phyloP scores from a whole-genome alignment of 2,888 invertebrate species.

The Tuberolachnus salignus region DNA sequence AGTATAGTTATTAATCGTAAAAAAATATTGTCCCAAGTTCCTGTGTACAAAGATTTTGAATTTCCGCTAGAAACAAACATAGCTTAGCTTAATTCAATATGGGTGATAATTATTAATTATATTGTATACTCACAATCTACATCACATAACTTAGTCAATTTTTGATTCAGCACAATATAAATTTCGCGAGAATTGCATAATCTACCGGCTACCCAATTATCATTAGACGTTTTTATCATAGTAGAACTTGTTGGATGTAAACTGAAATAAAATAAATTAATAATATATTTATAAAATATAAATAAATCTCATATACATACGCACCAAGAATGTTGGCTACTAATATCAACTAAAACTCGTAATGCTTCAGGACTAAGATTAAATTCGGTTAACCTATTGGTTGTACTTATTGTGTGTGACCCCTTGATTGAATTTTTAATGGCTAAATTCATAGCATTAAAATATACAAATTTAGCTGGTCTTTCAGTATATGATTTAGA shows the following conservation, averaged over 20 bases:
- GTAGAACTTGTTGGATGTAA: slow-evolving; percentile 42
- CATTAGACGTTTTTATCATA: slow-evolving; percentile 49
- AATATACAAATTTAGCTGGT: slow-evolving; percentile 52
- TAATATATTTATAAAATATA: neutral
- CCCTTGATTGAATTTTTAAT: slow-evolving; percentile 50
- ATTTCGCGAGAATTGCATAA: slow-evolving; percentile 52
- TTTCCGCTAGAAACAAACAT: slow-evolving; percentile 30
- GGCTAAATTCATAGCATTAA: slow-evolving; percentile 52
- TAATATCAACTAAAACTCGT: slow-evolving; percentile 48
- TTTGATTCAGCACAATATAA: slow-evolving; percentile 51
- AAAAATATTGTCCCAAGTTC: slow-evolving; percentile 54
- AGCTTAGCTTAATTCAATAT: neutral
- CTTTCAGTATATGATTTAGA: slow-evolving; percentile 39
- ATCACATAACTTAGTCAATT: slow-evolving; percentile 43
- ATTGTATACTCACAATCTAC: slow-evolving; percentile 33
- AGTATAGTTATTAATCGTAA: slow-evolving; percentile 29
- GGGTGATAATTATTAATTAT: neutral
- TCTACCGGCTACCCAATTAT: slow-evolving; percentile 49
- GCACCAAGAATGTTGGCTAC: slow-evolving; percentile 37
- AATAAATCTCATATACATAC: neutral
- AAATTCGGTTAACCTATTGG: slow-evolving; percentile 28
- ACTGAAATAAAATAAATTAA: slow-evolving; percentile 28
- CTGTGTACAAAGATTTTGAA: slow-evolving; percentile 52
- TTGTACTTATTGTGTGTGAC: neutral
- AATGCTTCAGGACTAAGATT: slow-evolving; percentile 49